A percentile compares a stretch with the other conserved stretches of the same genome.
phyloP scores from a whole-genome alignment of 1,140 invertebrate genomes.

The Apis laboriosa region DNA sequence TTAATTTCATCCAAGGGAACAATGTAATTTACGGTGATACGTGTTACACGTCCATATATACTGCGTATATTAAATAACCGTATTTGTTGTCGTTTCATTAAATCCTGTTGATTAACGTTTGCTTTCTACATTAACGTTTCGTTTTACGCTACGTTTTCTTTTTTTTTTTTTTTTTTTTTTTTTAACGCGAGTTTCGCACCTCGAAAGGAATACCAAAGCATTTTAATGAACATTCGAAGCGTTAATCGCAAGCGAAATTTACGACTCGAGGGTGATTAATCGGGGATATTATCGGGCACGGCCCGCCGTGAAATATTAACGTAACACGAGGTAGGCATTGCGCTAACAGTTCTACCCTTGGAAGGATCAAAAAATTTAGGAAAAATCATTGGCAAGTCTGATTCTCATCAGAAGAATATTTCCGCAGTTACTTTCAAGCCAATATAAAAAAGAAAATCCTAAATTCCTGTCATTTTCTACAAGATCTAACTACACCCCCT shows the following conservation, averaged over 20 bases:
- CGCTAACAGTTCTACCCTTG: background rate
- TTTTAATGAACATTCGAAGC: conserved; percentile 6
- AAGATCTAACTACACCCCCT: background rate
- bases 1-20: background rate
- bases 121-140: background rate
- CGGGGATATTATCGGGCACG: background rate
- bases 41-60: no score
- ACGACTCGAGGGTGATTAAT: conserved; percentile 1
- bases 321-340: background rate
- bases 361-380: no score
- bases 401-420: background rate
- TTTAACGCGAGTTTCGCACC: no score
- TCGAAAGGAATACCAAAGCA: background rate
- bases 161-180: background rate
- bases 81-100: background rate
- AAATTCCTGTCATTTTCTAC: background rate
- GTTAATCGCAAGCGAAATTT: conserved; percentile 16
- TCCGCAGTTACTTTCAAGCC: background rate
- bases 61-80: background rate
- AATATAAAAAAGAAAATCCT: background rate
- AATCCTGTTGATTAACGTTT: background rate
- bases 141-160: background rate
- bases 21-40: background rate
- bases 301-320: conserved; percentile 1
- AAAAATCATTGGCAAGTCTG: no score